phyloP scores from a whole-genome alignment of 2,113 vertebrate genomes.

The Archilochus colubris region DNA sequence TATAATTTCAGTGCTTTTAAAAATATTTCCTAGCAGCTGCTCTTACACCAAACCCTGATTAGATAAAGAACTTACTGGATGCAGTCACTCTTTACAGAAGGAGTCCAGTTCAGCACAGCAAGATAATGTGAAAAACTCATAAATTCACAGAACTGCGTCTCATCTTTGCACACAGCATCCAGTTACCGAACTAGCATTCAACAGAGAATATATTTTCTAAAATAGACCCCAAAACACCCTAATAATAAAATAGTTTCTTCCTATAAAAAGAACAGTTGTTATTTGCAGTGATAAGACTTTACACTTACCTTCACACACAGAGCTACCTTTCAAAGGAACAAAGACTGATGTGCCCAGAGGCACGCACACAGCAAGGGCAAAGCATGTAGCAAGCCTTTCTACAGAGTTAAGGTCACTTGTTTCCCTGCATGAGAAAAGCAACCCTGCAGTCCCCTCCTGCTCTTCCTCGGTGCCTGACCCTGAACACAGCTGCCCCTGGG shows the following conservation, averaged over 20 bases:
- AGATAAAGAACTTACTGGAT: background rate
- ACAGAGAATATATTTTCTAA: background rate
- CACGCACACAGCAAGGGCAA: background rate
- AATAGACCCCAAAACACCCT: background rate
- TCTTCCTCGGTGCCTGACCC: background rate
- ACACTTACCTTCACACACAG: background rate
- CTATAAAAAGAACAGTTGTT: background rate
- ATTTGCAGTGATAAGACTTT: background rate
- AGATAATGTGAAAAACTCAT: background rate
- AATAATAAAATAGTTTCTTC: background rate
- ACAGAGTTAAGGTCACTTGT: conserved; percentile 26
- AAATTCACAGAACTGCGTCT: background rate
- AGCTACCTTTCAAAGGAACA: background rate
- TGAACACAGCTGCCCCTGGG: rapidly evolving
- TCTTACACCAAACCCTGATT: background rate
- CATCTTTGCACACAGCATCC: background rate
- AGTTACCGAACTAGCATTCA: background rate
- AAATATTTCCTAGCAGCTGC: background rate
- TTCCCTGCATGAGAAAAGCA: background rate
- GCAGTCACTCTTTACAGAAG: background rate
- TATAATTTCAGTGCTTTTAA: background rate
- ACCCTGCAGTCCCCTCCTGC: background rate
- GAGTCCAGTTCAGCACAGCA: background rate
- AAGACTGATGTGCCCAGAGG: background rate
- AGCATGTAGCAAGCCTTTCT: background rate